Percentiles rank a stretch among this genome's conserved stretches.
phyloP scores from a whole-genome alignment of 1,140 invertebrate genomes.

The Acyrthosiphon pisum region DNA sequence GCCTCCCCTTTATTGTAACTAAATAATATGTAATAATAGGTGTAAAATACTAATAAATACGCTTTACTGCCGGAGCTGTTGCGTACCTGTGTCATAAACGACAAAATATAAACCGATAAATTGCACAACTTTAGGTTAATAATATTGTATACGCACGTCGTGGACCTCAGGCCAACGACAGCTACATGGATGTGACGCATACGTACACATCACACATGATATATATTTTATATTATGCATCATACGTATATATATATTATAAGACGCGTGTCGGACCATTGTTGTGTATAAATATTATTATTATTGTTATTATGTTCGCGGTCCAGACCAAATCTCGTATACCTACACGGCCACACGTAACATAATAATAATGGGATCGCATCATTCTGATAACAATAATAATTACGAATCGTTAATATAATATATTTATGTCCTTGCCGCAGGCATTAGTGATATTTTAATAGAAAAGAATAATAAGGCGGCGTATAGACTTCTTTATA shows the following conservation, averaged over 20 bases:
- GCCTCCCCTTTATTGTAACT: background rate
- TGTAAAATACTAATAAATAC: background rate
- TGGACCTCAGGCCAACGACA: background rate
- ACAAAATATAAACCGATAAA: background rate
- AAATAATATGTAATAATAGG: background rate
- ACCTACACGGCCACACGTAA: background rate
- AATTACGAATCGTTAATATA: background rate
- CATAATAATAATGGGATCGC: background rate
- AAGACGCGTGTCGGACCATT: background rate
- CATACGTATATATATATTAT: background rate
- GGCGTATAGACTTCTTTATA: background rate
- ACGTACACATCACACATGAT: background rate
- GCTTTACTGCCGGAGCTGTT: background rate
- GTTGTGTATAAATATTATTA: slow-evolving; percentile 9
- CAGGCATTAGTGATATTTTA: background rate
- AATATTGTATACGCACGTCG: background rate
- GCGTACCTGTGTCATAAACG: background rate
- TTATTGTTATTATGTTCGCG: background rate
- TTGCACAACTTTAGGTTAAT: slow-evolving; percentile 27
- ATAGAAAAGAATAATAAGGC: background rate
- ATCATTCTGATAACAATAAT: slow-evolving; percentile 11
- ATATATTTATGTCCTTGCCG: background rate
- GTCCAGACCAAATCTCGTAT: background rate
- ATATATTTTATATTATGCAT: background rate
- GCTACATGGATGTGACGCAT: background rate